phyloP scores from a whole-genome alignment of 1,140 invertebrate genomes.

The Cydia strobilella region DNA sequence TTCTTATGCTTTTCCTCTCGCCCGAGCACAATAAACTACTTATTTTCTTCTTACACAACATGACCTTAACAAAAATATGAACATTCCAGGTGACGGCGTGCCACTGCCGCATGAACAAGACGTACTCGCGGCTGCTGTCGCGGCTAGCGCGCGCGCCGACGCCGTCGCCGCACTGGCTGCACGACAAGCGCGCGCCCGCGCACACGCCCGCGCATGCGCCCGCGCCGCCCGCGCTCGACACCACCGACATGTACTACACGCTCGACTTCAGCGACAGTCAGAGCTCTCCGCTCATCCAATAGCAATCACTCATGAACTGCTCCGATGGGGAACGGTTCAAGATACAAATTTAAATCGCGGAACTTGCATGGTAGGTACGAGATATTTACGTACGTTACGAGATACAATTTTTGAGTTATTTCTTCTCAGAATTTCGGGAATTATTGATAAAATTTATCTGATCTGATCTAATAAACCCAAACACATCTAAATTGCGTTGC shows the following conservation, averaged over 20 bases:
- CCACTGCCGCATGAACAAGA: slow-evolving; percentile 87
- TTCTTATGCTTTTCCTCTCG: too few relatives aligned
- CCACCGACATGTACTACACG: slow-evolving; percentile 86
- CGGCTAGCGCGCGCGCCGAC: slow-evolving; percentile 67
- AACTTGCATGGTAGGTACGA: background rate
- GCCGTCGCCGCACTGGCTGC: slow-evolving; percentile 76
- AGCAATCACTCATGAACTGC: slow-evolving; percentile 74
- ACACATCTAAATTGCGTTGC: too few relatives aligned
- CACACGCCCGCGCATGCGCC: slow-evolving; percentile 52
- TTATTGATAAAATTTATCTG: too few relatives aligned
- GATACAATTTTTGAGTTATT: too few relatives aligned
- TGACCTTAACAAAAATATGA: background rate
- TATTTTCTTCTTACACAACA: too few relatives aligned
- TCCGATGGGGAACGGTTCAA: slow-evolving; percentile 73
- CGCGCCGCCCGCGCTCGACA: slow-evolving; percentile 76
- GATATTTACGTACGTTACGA: too few relatives aligned
- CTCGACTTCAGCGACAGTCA: slow-evolving; percentile 87
- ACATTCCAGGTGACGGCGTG: slow-evolving; percentile 82
- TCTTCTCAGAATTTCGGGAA: too few relatives aligned
- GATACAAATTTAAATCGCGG: slow-evolving; percentile 60
- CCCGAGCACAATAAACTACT: too few relatives aligned
- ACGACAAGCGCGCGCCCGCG: slow-evolving; percentile 67
- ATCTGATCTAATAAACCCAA: too few relatives aligned
- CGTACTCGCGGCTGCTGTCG: slow-evolving; percentile 81
- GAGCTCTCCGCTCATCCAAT: slow-evolving; percentile 86